Evolutionary conservation across 2,113 vertebrate genomes (phyloP).

Genomic region (Furnarius figulus): DNA sequence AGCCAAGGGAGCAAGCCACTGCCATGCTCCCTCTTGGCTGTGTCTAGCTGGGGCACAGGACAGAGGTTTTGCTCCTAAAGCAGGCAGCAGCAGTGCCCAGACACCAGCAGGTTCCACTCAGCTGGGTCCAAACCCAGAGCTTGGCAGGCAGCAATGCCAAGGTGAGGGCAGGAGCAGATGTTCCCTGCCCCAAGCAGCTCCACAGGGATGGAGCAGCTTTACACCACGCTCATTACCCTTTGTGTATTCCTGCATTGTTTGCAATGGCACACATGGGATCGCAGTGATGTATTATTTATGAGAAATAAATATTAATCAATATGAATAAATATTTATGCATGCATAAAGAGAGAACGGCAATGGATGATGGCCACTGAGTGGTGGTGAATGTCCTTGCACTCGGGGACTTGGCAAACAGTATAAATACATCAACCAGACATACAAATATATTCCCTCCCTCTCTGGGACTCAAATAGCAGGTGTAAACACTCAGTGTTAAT

Average conservation of each 20-base stretch:
- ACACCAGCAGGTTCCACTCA: background rate
- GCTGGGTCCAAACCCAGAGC: background rate
- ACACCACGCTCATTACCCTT: too few relatives aligned
- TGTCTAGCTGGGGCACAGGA: background rate
- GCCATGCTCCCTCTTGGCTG: background rate
- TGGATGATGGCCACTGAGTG: background rate
- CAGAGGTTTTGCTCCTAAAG: background rate
- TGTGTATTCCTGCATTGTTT: background rate
- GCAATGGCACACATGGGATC: background rate
- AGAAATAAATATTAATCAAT: conserved; percentile 21
- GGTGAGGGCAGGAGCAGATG: accelerated
- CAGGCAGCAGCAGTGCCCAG: background rate
- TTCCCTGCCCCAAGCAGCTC: too few relatives aligned
- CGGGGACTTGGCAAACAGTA: background rate
- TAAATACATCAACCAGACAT: background rate
- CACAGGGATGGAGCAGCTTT: background rate
- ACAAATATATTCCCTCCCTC: background rate
- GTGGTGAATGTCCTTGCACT: background rate
- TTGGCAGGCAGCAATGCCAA: accelerated
- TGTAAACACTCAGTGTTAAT: background rate
- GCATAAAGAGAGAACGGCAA: background rate
- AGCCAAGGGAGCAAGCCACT: background rate
- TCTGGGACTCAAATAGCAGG: background rate
- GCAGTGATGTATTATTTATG: background rate
- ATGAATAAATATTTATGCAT: background rate